Base-by-base conservation (phyloP, 2,113 vertebrate species). In the Pseudorhombus dupliciocellatus region DNA sequence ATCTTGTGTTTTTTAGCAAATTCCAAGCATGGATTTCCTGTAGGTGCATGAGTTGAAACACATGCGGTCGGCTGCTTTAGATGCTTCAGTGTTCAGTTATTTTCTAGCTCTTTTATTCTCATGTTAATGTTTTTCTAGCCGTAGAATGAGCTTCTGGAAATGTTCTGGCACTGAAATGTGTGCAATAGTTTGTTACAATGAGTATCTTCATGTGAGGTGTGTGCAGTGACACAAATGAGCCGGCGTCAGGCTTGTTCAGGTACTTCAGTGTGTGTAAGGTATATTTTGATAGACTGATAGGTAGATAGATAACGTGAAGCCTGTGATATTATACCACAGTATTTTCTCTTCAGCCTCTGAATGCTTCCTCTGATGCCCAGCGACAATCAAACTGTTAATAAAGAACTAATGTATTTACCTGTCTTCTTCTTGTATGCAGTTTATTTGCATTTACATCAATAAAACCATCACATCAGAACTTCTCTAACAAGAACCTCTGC, bases 381-480 rank as follows among this genome's bases (percentile, higher is more conserved):
- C 80, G 88, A 91, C 88, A 91, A 92, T 90, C 89, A 87, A 66
- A 69, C 34, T 73, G 24, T 77, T 44, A 92, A 89, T 90, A 90
- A 92, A 91, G 71, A 78, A 70, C 48, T 42, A 16, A 77, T 16
- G 64, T 74, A 18, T 66, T 73, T 26, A 48, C 11, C 22, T 26
- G 48, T 20, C 5, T 46, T 66, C 34, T 59, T 9, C 48, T 56
- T 24, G 8, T 64, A 20, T 64, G 12, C 44, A 44, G 21, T 52
- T 22, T 55, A 26, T 55, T 16, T 25, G 12, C 18, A 12, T 25
- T 4, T 16, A 5, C 5, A 20, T 46, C 15, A 31, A 7, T 31
- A 7, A 6, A 5, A 30, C 30, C 40, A 42, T 15, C 11, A 4
- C 11, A 4, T 42, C 24, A 48, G 30, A 30, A 30, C 30, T 7